phyloP scores from a whole-genome alignment of 2,113 vertebrate genomes.

The Nicator chloris region DNA sequence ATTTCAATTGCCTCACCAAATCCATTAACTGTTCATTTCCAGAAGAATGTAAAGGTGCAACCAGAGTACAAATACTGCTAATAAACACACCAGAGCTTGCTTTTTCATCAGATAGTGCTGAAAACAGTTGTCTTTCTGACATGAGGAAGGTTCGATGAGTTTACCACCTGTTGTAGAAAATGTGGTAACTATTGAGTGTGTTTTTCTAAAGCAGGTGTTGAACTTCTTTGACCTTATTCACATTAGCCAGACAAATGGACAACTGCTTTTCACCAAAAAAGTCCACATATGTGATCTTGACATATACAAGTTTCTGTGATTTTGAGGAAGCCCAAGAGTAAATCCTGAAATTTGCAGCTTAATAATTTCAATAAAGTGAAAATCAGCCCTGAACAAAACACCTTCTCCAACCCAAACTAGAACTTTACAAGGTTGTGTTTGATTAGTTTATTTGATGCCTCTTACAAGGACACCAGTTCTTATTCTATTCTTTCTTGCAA shows the following conservation, averaged over 20 bases:
- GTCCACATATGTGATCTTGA: background rate
- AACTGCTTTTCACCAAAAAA: background rate
- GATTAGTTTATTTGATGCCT: background rate
- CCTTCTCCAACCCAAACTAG: background rate
- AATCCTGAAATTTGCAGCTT: background rate
- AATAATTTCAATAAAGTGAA: background rate
- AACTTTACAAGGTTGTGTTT: background rate
- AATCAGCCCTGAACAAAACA: background rate
- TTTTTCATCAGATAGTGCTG: background rate
- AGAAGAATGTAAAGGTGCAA: background rate
- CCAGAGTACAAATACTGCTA: background rate
- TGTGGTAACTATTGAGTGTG: background rate
- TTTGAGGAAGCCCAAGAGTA: background rate
- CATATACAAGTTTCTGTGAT: background rate
- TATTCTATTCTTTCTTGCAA: background rate
- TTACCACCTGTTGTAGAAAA: conserved; percentile 9
- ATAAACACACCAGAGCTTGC: background rate
- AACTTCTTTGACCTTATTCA: background rate
- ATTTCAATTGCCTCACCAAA: background rate
- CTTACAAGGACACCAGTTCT: background rate
- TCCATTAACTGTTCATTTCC: background rate
- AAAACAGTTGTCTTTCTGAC: background rate
- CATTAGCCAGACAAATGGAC: background rate
- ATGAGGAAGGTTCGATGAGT: background rate
- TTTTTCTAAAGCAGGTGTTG: conserved; percentile 33